These are phyloP conservation scores for Drosophila lutescens DNA, from an alignment of 2,888 invertebrate species.

Conservation along the genomic window DNA sequence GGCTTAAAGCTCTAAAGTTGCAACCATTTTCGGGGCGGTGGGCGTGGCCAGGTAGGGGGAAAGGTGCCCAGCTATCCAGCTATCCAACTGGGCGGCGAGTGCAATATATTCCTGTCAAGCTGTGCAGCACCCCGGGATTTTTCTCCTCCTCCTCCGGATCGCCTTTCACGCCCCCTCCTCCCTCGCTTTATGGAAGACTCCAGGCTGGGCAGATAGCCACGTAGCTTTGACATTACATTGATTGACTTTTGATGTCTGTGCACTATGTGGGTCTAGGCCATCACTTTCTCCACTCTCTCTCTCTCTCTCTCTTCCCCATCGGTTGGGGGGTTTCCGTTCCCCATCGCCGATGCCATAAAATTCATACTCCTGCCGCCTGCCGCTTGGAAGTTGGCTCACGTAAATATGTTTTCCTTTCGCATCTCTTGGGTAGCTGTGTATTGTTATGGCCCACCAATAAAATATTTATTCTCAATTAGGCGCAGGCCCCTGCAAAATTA, in stretches of 20 bases:
- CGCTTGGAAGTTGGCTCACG: conserved; percentile 54
- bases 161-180: conserved; percentile 3
- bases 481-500: conserved; percentile 4
- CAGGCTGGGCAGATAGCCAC: conserved; percentile 41
- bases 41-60: conserved; percentile 30
- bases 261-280: conserved; percentile 27
- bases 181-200: neutral
- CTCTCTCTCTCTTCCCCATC: neutral
- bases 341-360: neutral
- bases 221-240: conserved; percentile 64
- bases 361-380: neutral
- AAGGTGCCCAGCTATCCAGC: neutral
- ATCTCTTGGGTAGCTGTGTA: conserved; percentile 56
- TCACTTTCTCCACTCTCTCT: conserved; percentile 14
- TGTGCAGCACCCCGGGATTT: conserved; percentile 24
- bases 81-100: conserved; percentile 31
- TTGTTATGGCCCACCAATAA: conserved; percentile 54
- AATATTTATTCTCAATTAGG: conserved; percentile 67
- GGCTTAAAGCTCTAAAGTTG: conserved; percentile 8
- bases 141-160: neutral
- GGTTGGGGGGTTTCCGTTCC: neutral
- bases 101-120: conserved; percentile 48
- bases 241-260: conserved; percentile 61
- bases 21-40: conserved; percentile 16
- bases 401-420: conserved; percentile 41